Evolutionary conservation across 92 coral and sea anemone species (phyloP).

Genomic region (Palythoa grandiflora): DNA sequence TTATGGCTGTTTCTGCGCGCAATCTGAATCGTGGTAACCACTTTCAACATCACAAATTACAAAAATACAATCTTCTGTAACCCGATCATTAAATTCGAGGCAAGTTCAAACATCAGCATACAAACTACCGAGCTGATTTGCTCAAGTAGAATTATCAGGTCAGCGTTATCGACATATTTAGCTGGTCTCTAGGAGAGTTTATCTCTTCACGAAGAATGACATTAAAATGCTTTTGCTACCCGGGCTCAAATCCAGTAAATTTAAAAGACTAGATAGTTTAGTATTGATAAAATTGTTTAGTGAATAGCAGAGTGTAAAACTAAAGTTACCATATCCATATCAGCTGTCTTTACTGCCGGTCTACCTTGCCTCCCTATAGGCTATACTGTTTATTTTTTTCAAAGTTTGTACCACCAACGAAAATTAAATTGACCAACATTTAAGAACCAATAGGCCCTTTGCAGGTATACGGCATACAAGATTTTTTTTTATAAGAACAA

Average conservation of each 20-base stretch:
- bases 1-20: constrained; percentile 21
- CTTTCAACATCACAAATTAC: background rate
- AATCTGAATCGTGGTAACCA: constrained; percentile 40
- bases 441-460: background rate
- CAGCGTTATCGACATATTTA: background rate
- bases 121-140: background rate
- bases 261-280: background rate
- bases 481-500: no score
- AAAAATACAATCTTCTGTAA: no score
- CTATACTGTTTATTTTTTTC: no score
- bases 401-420: no score
- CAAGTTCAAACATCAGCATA: background rate
- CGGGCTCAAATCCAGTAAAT: background rate
- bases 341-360: no score
- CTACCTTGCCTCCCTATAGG: no score
- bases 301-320: background rate
- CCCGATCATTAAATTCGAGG: background rate
- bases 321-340: no score
- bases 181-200: constrained; percentile 63
- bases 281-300: background rate
- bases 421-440: background rate
- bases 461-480: no score
- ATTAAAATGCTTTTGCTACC: background rate
- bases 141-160: background rate
- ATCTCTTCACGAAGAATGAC: constrained; percentile 61